These are phyloP conservation scores for Agrotis exclamationis DNA, from an alignment of 2,888 invertebrate species.

Conservation along the genomic window DNA sequence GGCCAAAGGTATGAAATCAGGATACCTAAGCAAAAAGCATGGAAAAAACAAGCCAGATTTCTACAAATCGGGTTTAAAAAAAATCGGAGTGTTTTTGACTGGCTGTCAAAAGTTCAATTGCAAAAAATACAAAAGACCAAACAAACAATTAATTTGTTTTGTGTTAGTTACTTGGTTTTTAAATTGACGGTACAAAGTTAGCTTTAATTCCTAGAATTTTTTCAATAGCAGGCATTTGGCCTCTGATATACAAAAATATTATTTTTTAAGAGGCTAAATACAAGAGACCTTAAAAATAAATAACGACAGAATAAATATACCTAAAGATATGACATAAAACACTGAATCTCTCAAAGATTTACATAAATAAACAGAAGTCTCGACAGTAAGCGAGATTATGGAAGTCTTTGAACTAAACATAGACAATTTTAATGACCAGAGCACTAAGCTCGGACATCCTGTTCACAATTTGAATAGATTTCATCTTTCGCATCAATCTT, in stretches of 20 bases:
- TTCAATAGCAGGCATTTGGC: no score
- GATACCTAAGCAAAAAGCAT: neutral
- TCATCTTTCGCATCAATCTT: slow-evolving; percentile 31
- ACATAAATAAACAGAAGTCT: slow-evolving; percentile 28
- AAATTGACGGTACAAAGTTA: neutral
- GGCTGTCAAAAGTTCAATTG: neutral
- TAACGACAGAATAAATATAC: neutral
- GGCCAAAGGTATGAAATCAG: neutral
- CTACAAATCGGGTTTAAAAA: neutral
- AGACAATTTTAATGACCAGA: slow-evolving; percentile 46
- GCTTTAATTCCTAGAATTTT: neutral
- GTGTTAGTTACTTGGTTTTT: neutral
- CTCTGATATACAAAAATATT: no score
- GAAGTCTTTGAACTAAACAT: slow-evolving; percentile 49
- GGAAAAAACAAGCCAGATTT: slow-evolving; percentile 3
- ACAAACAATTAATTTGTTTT: neutral
- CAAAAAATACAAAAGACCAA: neutral
- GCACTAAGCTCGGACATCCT: slow-evolving; percentile 38
- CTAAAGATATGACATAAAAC: neutral
- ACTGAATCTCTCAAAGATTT: slow-evolving; percentile 29
- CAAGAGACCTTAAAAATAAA: slow-evolving; percentile 8
- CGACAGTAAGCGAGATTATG: slow-evolving; percentile 35
- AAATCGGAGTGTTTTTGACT: neutral
- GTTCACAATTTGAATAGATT: slow-evolving; percentile 29
- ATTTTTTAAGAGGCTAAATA: no score